Evolutionary conservation across 2,113 vertebrate genomes (phyloP).

Genomic region (Empidonax alnorum): DNA sequence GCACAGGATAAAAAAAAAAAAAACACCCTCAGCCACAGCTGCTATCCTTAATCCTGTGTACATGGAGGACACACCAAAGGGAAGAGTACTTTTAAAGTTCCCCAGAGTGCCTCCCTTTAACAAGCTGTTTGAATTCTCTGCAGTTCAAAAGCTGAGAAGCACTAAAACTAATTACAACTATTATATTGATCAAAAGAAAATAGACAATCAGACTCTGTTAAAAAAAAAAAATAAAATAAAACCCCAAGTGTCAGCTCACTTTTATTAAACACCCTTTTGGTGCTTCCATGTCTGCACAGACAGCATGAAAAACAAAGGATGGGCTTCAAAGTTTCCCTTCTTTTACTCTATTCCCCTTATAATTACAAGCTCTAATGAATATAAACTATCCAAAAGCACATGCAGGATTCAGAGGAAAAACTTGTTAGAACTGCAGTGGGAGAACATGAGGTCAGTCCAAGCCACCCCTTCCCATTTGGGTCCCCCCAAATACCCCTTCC

Average conservation of each 20-base stretch:
- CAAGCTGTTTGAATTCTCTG: slow-evolving; percentile 44
- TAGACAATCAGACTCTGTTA: neutral
- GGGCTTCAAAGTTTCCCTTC: slow-evolving; percentile 26
- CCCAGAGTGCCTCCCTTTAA: slow-evolving; percentile 20
- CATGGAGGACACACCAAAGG: neutral
- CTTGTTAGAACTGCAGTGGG: neutral
- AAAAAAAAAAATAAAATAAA: neutral
- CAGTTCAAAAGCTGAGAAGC: slow-evolving; percentile 53
- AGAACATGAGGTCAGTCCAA: neutral
- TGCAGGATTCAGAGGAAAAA: neutral
- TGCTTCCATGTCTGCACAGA: neutral
- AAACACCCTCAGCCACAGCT: neutral
- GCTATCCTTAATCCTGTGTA: neutral
- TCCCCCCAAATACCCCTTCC: neutral
- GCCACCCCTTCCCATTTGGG: neutral
- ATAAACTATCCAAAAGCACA: neutral
- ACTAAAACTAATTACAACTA: slow-evolving; percentile 61
- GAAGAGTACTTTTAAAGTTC: slow-evolving; percentile 29
- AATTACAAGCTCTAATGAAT: neutral
- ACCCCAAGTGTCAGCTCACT: neutral
- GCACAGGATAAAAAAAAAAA: neutral
- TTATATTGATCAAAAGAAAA: slow-evolving; percentile 58
- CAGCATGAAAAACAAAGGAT: neutral
- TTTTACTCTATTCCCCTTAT: neutral
- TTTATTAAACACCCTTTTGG: neutral